Percentiles rank a stretch among this genome's conserved stretches.
Evolutionary conservation across 2,888 invertebrate species (phyloP).

Genomic region (Rapana venosa): DNA sequence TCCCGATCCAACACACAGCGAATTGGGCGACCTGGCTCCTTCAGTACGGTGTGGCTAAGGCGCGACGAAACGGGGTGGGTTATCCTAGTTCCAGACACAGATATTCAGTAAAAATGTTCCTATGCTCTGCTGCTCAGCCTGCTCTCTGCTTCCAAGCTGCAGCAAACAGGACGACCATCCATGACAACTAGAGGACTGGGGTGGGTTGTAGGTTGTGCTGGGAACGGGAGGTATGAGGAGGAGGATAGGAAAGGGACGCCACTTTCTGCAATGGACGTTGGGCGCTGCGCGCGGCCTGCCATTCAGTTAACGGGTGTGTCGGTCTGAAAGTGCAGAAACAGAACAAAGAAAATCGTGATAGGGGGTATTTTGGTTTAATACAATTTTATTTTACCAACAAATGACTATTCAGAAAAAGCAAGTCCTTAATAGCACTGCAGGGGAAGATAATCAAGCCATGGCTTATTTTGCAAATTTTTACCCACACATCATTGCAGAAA

Average conservation of each 20-base stretch:
- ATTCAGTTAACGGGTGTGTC: too few relatives aligned
- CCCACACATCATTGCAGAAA: too few relatives aligned
- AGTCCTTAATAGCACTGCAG: too few relatives aligned
- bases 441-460: too few relatives aligned
- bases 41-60: neutral
- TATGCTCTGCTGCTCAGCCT: neutral
- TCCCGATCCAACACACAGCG: too few relatives aligned
- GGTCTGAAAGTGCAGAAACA: neutral
- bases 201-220: conserved; percentile 2
- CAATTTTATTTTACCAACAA: too few relatives aligned
- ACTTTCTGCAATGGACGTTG: neutral
- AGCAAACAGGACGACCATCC: neutral
- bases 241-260: neutral
- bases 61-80: neutral
- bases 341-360: neutral
- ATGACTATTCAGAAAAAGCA: too few relatives aligned
- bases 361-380: neutral
- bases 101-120: neutral
- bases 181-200: neutral
- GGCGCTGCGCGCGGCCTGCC: neutral
- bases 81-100: neutral
- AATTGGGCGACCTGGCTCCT: conserved; percentile 18
- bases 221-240: neutral
- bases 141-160: conserved; percentile 10
- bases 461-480: too few relatives aligned